Conservation (phyloP, 2,113 vertebrate genomes). For the Osmerus mordax region DNA sequence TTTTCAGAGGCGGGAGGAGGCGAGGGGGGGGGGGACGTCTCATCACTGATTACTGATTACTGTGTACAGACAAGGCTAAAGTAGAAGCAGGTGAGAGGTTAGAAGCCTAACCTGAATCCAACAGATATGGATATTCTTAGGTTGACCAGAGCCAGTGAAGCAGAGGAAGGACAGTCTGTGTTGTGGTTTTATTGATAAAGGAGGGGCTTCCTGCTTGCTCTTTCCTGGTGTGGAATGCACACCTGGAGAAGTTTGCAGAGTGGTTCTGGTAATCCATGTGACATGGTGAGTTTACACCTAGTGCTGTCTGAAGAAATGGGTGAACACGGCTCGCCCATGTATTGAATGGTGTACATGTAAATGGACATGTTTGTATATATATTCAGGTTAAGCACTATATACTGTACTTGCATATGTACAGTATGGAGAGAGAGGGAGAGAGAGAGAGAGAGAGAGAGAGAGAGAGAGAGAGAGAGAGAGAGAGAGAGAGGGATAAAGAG, state of each 20-base stretch:
- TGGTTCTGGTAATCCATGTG: constrained; percentile 62
- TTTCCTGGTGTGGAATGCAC: constrained; percentile 65
- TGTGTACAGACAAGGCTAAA: background rate
- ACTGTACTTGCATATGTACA: too few relatives aligned
- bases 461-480: background rate
- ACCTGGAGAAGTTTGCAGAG: constrained; percentile 73
- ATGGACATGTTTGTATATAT: too few relatives aligned
- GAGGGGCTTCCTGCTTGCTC: constrained; percentile 50
- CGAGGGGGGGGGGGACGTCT: constrained; percentile 28
- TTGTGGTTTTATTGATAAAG: constrained; percentile 51
- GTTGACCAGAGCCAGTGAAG: background rate
- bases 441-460: background rate
- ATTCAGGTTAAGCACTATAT: too few relatives aligned
- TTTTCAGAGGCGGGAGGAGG: background rate
- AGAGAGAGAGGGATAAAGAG: background rate
- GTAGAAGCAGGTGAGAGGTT: background rate
- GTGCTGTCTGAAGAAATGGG: constrained; percentile 35
- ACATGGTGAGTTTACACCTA: constrained; percentile 67
- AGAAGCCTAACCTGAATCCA: background rate
- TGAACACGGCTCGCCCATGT: background rate
- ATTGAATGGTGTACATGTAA: too few relatives aligned
- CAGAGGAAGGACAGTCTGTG: background rate
- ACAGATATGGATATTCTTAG: background rate
- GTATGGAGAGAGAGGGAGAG: background rate
- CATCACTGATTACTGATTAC: too few relatives aligned